phyloP scores from a whole-genome alignment of 2,797 vertebrate species.

The Sebastes reedi region DNA sequence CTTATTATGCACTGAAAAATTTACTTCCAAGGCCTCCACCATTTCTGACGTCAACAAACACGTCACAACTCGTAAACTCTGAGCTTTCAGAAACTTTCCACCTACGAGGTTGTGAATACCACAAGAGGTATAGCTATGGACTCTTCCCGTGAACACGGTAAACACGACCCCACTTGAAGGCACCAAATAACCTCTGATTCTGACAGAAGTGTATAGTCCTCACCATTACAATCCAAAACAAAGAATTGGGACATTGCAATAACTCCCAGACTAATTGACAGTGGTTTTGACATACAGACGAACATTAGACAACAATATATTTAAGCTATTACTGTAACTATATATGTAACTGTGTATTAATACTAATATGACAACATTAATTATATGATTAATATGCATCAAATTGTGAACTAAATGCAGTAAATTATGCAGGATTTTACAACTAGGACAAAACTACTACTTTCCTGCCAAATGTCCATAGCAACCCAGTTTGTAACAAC shows the following conservation, averaged over 20 bases:
- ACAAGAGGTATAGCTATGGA: too few species aligned
- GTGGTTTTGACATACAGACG: background rate
- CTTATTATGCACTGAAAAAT: too few species aligned
- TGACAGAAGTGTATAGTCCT: background rate
- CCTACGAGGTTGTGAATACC: too few species aligned
- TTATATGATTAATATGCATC: background rate
- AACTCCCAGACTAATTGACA: background rate
- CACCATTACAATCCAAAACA: background rate
- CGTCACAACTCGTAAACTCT: too few species aligned
- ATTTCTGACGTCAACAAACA: too few species aligned
- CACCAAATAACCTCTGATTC: background rate
- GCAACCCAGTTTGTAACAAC: background rate
- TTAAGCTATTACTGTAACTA: background rate
- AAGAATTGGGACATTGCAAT: background rate
- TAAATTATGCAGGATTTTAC: background rate
- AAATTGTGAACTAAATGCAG: background rate
- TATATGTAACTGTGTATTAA: background rate
- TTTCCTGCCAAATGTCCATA: background rate
- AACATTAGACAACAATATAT: background rate
- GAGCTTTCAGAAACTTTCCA: too few species aligned
- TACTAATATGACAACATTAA: background rate
- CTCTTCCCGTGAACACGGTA: too few species aligned
- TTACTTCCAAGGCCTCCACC: too few species aligned
- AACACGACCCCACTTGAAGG: too few species aligned
- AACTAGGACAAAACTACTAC: background rate